These are phyloP conservation scores for Tretioscincus oriximinensis DNA, from an alignment of 2,113 vertebrate genomes.

Conservation along the genomic window DNA sequence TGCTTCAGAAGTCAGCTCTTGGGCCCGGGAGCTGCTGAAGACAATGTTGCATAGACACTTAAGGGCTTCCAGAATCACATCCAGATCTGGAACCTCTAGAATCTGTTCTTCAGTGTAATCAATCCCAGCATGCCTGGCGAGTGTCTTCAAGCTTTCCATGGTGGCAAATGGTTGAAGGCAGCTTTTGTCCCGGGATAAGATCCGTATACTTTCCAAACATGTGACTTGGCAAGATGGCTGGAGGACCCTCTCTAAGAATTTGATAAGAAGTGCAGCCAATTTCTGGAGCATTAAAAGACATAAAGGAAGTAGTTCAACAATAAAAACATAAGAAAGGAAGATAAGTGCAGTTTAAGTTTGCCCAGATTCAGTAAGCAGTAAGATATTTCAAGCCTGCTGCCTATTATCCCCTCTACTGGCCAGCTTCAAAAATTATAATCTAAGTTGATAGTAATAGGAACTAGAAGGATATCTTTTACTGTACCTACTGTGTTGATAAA, in stretches of 20 bases:
- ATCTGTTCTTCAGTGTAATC: constrained; percentile 46
- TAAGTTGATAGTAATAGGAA: too few relatives aligned
- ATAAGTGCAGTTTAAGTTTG: not conserved
- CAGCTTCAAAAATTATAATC: not conserved
- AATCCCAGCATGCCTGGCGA: constrained; percentile 78
- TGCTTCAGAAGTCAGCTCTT: constrained; percentile 77
- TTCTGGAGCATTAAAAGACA: constrained; percentile 65
- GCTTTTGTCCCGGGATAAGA: constrained; percentile 86
- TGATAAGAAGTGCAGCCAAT: constrained; percentile 82
- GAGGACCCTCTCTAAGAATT: constrained; percentile 80
- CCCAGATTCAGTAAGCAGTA: not conserved
- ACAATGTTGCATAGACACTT: constrained; percentile 92
- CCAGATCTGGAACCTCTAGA: constrained; percentile 77
- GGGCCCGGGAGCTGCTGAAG: constrained; percentile 80
- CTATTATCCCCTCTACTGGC: too few relatives aligned
- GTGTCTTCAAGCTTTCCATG: constrained; percentile 75
- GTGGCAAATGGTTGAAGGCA: constrained; percentile 81
- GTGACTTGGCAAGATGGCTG: constrained; percentile 83
- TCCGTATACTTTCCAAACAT: constrained; percentile 89
- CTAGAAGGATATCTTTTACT: too few relatives aligned
- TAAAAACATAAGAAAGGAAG: not conserved
- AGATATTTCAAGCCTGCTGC: not conserved
- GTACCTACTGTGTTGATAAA: too few relatives aligned
- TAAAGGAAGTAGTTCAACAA: not conserved
- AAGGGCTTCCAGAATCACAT: constrained; percentile 85